Evolutionary conservation across 2,888 invertebrate genomes (phyloP), one percentile per base, ranked within the genome.

Genomic region (Synanthedon andrenaeformis): DNA sequence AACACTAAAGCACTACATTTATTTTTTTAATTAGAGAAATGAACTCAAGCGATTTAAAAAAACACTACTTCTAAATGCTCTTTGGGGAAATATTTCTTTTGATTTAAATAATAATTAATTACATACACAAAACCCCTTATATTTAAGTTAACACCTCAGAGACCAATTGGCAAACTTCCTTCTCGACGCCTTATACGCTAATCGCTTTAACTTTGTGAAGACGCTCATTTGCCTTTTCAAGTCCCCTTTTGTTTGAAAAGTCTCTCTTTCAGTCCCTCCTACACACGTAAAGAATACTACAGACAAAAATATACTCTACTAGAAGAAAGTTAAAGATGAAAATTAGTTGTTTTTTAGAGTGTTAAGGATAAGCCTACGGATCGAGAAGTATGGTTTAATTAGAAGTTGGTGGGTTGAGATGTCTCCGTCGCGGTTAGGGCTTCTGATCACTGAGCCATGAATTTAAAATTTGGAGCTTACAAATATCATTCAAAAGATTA

Each of bases 201-300:
- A 80, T 78, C 78, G 72, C 73, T 70, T 73, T 63, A 72, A 75
- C 73, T 74, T 74, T 79, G 68, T 70, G 71, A 79, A 80, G 76
- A 79, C 66, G 69, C 66, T 75, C 75, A 72, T 82, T 82, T 76
- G 75, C 76, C 78, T 73, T 80, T 82, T 72, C 67, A 72, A 67
- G 75, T 62, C 62, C 19, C 17, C 19, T 42, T 42, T 52, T 52
- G 41, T 41, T 13, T 52, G 52, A 14, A 35, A 35, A 28, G 51
- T 51, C 28, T 8, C 17, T 19, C 61, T 71, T 82, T 82, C 81
- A 68, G 64, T 61, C 67, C 68, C 64, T 60, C 59, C 61, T 62
- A 59, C 59, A 56, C 56, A 52, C 55, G 56, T 55, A 56, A 55
- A 57, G 54, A 61, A 58, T 62, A 60, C 61, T 61, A 62, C 63